These are phyloP conservation scores for Anser cygnoides DNA, from an alignment of 2,113 vertebrate genomes.

Conservation along the genomic window DNA sequence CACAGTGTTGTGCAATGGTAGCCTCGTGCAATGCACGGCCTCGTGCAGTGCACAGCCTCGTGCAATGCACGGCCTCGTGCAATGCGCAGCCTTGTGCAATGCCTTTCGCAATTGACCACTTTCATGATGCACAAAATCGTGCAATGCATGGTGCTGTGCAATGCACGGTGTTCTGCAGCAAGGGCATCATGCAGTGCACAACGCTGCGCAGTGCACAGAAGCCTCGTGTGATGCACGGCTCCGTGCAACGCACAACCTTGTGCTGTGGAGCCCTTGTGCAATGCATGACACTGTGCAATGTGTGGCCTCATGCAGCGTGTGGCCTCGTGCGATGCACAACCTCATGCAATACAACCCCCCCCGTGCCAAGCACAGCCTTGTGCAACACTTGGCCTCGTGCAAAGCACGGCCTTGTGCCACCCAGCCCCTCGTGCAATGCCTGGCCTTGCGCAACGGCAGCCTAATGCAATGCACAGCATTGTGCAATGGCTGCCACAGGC, in stretches of 20 bases:
- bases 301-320: neutral
- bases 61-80: too few relatives aligned
- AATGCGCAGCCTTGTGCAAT: too few relatives aligned
- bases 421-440: neutral
- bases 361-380: neutral
- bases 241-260: neutral
- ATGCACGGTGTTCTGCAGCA: too few relatives aligned
- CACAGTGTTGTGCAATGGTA: too few relatives aligned
- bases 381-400: neutral
- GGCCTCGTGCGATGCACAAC: neutral
- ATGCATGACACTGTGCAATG: neutral
- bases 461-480: neutral
- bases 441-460: neutral
- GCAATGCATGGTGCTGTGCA: neutral
- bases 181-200: too few relatives aligned
- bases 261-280: neutral
- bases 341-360: too few relatives aligned
- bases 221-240: neutral
- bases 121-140: neutral
- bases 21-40: too few relatives aligned
- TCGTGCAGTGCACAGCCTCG: neutral
- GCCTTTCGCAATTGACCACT: too few relatives aligned
- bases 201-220: too few relatives aligned
- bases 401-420: neutral
- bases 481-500: neutral